Conservation (phyloP, 2,113 vertebrate species). For the Calonectris borealis region DNA sequence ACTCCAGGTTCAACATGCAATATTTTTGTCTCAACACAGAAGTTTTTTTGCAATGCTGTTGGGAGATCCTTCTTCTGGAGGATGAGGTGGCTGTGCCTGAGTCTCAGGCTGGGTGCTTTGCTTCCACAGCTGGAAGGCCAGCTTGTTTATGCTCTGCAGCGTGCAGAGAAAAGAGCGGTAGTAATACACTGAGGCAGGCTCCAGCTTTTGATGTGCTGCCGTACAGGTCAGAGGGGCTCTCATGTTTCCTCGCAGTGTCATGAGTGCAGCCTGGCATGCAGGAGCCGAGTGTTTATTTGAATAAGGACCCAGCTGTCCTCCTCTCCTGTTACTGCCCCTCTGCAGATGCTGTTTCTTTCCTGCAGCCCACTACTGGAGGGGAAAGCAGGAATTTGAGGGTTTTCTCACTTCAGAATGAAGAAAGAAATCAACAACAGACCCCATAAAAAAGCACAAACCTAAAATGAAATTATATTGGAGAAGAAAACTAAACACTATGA, state of each 20-base stretch:
- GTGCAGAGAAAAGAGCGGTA: background rate
- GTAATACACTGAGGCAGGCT: background rate
- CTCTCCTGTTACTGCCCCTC: background rate
- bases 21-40: background rate
- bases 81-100: background rate
- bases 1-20: background rate
- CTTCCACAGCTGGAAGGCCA: background rate
- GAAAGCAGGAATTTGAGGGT: background rate
- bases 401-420: background rate
- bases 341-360: background rate
- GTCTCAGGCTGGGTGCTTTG: background rate
- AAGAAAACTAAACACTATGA: background rate
- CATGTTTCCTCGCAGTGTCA: accelerated
- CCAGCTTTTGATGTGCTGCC: background rate
- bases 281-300: background rate
- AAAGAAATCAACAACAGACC: background rate
- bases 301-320: background rate
- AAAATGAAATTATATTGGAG: background rate
- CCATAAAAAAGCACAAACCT: background rate
- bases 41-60: background rate
- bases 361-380: background rate
- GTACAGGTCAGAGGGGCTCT: background rate
- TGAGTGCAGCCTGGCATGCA: background rate
- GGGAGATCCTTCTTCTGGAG: background rate
- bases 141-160: background rate